Conservation (phyloP, 2,113 vertebrate genomes). For the Columbina picui region DNA sequence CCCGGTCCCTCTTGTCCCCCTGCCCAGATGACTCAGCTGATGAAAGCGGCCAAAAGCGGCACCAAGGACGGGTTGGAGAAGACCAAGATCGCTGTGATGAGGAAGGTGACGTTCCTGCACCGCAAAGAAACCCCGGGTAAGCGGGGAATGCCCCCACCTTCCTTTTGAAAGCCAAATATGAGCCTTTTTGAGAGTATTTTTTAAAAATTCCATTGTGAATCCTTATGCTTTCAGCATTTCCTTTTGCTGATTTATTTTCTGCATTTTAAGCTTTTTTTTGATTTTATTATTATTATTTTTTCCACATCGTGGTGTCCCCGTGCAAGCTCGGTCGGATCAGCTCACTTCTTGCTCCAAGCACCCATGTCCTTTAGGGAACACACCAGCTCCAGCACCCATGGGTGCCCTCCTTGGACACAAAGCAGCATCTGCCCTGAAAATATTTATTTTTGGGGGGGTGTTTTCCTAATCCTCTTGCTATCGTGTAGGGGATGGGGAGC, state of each 20-base stretch:
- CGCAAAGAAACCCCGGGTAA: slow-evolving; percentile 86
- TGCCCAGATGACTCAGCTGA: slow-evolving; percentile 91
- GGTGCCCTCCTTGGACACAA: not conserved
- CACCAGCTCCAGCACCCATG: not conserved
- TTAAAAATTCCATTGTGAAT: rapidly evolving
- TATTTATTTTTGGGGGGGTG: rapidly evolving
- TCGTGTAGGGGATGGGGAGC: slow-evolving; percentile 26
- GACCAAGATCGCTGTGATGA: slow-evolving; percentile 92
- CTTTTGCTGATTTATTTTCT: not conserved
- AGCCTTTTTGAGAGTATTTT: not conserved
- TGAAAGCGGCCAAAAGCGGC: slow-evolving; percentile 92
- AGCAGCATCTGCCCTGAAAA: not conserved
- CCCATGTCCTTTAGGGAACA: not conserved
- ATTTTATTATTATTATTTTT: too few relatives aligned
- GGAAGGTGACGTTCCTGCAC: slow-evolving; percentile 90
- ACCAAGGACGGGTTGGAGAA: slow-evolving; percentile 95
- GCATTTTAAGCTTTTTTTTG: not conserved
- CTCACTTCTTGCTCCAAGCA: not conserved
- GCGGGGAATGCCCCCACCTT: rapidly evolving
- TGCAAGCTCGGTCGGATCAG: not conserved
- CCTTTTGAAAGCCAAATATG: not conserved
- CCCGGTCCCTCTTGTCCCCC: not conserved
- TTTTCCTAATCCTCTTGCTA: not conserved
- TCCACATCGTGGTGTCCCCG: not conserved
- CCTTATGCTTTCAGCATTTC: not conserved